Conservation (phyloP, 2,113 vertebrate genomes). For the Pipa parva region DNA sequence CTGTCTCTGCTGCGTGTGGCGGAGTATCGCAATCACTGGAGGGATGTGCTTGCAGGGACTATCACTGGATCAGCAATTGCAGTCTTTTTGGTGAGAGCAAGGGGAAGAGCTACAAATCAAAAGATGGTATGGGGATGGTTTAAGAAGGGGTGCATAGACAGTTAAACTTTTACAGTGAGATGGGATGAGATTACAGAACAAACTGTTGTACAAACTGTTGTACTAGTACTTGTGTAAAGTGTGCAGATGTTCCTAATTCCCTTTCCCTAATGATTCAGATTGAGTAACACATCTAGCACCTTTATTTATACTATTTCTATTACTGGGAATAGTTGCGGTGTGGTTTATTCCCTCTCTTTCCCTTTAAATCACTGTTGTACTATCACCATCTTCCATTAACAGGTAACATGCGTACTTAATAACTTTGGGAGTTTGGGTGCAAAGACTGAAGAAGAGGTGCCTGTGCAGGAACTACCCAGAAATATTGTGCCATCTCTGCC, state of each 20-base stretch:
- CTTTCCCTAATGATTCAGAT: no score
- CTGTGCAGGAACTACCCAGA: constrained; percentile 58
- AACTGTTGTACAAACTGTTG: no score
- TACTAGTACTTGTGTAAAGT: no score
- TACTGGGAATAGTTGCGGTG: no score
- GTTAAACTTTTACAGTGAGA: no score
- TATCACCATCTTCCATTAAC: neutral
- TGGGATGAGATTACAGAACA: no score
- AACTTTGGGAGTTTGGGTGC: constrained; percentile 51
- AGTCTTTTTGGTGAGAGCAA: constrained; percentile 75
- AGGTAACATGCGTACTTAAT: constrained; percentile 63
- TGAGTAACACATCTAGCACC: no score
- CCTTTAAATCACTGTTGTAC: no score
- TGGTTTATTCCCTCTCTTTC: no score
- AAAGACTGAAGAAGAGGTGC: constrained; percentile 30
- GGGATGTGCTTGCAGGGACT: constrained; percentile 79
- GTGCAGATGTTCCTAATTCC: no score
- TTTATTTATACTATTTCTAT: no score
- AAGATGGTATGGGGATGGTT: constrained; percentile 1
- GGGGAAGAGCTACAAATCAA: neutral
- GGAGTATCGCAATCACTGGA: constrained; percentile 88
- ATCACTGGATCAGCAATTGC: constrained; percentile 79
- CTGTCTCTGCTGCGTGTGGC: constrained; percentile 80
- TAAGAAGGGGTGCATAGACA: no score
- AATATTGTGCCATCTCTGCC: constrained; percentile 66